phyloP scores from a whole-genome alignment of 2,113 vertebrate species.

The Raja brachyura region DNA sequence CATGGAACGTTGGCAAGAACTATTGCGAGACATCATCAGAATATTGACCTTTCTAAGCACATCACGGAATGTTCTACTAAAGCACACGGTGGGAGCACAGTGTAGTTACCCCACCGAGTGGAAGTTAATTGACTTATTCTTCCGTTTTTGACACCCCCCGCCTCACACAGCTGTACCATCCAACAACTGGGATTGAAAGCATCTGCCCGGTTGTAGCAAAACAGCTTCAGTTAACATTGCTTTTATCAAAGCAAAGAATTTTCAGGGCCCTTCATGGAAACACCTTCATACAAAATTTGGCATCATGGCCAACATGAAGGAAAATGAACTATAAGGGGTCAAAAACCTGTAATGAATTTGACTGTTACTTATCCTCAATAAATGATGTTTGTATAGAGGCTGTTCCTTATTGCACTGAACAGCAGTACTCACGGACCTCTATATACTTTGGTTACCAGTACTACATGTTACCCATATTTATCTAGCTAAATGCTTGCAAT shows the following conservation, averaged over 20 bases:
- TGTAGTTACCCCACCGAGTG: not conserved
- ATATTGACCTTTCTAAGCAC: not conserved
- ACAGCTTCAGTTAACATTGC: too few relatives aligned
- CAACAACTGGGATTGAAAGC: not conserved
- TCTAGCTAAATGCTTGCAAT: not conserved
- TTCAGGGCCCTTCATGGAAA: too few relatives aligned
- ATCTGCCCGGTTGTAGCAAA: not conserved
- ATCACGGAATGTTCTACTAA: not conserved
- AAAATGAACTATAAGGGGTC: too few relatives aligned
- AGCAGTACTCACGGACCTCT: not conserved
- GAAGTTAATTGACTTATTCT: not conserved
- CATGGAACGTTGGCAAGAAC: not conserved
- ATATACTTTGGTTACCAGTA: not conserved
- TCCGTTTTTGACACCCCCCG: not conserved
- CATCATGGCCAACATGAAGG: too few relatives aligned
- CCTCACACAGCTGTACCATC: not conserved
- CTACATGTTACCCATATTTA: not conserved
- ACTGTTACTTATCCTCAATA: too few relatives aligned
- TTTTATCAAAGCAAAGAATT: too few relatives aligned
- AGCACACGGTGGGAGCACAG: not conserved
- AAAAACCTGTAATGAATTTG: too few relatives aligned
- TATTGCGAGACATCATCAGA: conserved; percentile 15
- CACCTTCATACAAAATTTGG: too few relatives aligned
- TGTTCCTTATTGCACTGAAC: too few relatives aligned
- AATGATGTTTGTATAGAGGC: too few relatives aligned